Conservation (phyloP, 2,888 invertebrate genomes). For the Eupithecia pulchellata region DNA sequence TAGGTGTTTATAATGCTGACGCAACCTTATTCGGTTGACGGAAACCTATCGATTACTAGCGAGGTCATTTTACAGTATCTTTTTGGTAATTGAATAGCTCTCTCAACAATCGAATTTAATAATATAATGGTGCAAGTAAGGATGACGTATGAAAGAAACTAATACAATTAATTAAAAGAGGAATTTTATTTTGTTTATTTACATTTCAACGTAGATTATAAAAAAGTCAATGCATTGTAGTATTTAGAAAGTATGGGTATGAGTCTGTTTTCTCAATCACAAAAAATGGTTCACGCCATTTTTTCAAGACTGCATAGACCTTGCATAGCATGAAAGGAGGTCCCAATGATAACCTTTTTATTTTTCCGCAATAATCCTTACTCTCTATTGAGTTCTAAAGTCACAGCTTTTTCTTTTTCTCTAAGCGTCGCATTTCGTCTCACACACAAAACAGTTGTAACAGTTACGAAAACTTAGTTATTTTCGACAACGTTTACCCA, state of each 20-base stretch:
- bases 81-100: not conserved
- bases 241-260: not conserved
- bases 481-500: conserved; percentile 29
- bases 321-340: no score
- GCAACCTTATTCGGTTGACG: not conserved
- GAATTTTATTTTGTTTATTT: not conserved
- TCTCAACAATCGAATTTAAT: no score
- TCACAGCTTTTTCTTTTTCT: no score
- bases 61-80: not conserved
- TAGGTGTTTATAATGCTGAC: conserved; percentile 2
- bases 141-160: not conserved
- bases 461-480: not conserved
- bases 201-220: not conserved
- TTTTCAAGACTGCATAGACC: no score
- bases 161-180: not conserved
- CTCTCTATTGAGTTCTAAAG: no score
- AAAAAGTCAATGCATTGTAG: not conserved
- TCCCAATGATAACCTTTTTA: no score
- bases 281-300: no score
- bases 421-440: no score
- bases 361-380: no score
- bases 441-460: not conserved
- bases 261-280: no score
- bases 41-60: not conserved
- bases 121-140: not conserved